Evolutionary conservation across 2,888 invertebrate species (phyloP), one percentile per base, ranked within the genome.

Genomic region (Amblyjoppa fuscipennis): DNA sequence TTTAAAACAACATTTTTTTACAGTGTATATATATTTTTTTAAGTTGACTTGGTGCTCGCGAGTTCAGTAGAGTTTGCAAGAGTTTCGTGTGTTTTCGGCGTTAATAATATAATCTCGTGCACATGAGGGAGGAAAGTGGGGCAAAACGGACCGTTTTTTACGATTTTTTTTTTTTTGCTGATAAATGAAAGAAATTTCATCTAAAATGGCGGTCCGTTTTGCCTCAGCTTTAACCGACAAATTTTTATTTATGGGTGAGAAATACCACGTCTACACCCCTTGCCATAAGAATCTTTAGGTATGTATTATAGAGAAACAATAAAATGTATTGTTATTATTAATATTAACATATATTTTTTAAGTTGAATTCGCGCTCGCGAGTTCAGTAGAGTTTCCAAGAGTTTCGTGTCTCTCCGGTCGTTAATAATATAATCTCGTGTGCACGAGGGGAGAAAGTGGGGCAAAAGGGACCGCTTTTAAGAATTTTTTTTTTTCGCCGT

Each of bases 61-160:
- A 59, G 73, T 59, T 73, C 73, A 28, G 73, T 59, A 41, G 41
- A 59, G 59, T 59, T 13, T 41, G 31, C 31, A 49, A 61, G 74
- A 64, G 45, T 61, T 5, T 45, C 56, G 7, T 59, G 28, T 4
- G 61, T 74, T 75, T 75, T n/a, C 38, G 20, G 71, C 20, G 25
- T 41, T 73, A 20, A 56, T 73, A 73, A 73, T 20, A 56, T 56
- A 73, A 73, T 73, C 38, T 28, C 59, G 56, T 38, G 20, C 38
- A 11, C 59, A 41, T 38, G 13, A 61, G 28, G 25, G 59, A 45
- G 1, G 70, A 51, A 16, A 61, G 11, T 7, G 6, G 53, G 53
- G 20, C n/a, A 53, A 20, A 4, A 2, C 53, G 53, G 51, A 38
- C 4, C 5, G 4, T 38, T 38, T 41, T 41, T 41, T 0, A 3